Percentiles rank a stretch among this genome's conserved stretches.
Evolutionary conservation across 2,113 vertebrate genomes (phyloP).

Genomic region (Genyomyrus donnyi): DNA sequence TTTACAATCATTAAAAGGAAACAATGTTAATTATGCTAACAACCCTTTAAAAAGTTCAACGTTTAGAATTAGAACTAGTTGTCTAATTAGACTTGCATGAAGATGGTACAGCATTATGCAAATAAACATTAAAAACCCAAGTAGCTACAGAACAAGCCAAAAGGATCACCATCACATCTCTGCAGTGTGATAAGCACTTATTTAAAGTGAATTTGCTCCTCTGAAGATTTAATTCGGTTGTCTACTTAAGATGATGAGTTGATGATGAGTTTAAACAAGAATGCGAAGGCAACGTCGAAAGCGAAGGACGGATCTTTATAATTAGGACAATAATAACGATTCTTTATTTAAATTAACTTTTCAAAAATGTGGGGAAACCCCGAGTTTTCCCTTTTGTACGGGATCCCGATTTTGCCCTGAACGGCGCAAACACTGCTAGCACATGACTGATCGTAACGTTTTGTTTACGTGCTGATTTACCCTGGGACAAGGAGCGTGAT

Average conservation of each 20-base stretch:
- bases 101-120: not conserved
- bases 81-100: not conserved
- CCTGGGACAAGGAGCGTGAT: not conserved
- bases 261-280: not conserved
- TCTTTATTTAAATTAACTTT: not conserved
- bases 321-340: not conserved
- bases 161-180: not conserved
- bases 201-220: not conserved
- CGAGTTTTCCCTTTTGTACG: not conserved
- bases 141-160: not conserved
- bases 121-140: not conserved
- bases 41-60: not conserved
- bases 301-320: not conserved
- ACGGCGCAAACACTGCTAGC: not conserved
- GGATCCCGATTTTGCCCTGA: not conserved
- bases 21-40: not conserved
- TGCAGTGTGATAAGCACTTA: not conserved
- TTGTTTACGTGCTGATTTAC: not conserved
- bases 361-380: not conserved
- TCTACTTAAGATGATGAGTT: not conserved
- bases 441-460: not conserved
- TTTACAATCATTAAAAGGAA: not conserved
- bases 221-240: not conserved
- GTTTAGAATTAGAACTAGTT: not conserved
- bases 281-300: not conserved